A percentile compares a stretch with the other conserved stretches of the same genome.
Conservation (phyloP, 2,797 vertebrate species). For the Malacoctenus gilli region DNA sequence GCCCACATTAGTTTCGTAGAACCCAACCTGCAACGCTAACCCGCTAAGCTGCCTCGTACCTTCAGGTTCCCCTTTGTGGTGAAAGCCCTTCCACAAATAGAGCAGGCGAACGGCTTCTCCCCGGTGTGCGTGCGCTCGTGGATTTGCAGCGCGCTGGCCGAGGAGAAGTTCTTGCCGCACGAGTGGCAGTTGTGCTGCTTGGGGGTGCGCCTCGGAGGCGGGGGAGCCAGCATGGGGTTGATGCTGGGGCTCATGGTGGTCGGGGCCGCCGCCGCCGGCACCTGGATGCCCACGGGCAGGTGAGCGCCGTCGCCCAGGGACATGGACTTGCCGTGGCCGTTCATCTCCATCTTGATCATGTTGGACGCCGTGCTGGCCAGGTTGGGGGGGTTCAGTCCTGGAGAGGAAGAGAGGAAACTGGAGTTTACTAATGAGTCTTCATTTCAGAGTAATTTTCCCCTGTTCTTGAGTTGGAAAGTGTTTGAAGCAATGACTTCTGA, state of each 20-base stretch:
- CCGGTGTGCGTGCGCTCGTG: constrained; percentile 99
- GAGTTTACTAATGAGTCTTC: too few relatives aligned
- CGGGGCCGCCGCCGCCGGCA: constrained; percentile 86
- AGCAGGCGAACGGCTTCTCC: constrained; percentile 99
- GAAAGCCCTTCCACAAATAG: constrained; percentile 98
- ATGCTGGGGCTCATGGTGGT: constrained; percentile 91
- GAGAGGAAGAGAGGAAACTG: constrained; percentile 20
- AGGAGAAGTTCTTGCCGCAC: constrained; percentile 99
- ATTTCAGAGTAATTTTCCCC: too few relatives aligned
- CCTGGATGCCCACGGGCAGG: constrained; percentile 88
- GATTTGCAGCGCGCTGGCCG: constrained; percentile 98
- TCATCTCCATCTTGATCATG: constrained; percentile 98
- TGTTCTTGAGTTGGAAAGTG: too few relatives aligned
- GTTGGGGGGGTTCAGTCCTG: constrained; percentile 89
- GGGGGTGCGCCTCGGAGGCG: constrained; percentile 94
- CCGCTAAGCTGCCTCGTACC: constrained; percentile 82
- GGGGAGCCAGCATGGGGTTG: constrained; percentile 95
- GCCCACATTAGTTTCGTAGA: too few relatives aligned
- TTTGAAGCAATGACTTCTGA: too few relatives aligned
- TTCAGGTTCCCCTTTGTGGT: constrained; percentile 99
- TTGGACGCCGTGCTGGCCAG: constrained; percentile 90
- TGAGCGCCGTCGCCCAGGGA: constrained; percentile 89
- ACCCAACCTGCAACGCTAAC: background rate
- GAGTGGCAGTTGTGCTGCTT: constrained; percentile 99
- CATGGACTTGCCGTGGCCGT: constrained; percentile 92